Evolutionary conservation across 2,113 vertebrate genomes (phyloP).

Genomic region (Paradisaea rubra): DNA sequence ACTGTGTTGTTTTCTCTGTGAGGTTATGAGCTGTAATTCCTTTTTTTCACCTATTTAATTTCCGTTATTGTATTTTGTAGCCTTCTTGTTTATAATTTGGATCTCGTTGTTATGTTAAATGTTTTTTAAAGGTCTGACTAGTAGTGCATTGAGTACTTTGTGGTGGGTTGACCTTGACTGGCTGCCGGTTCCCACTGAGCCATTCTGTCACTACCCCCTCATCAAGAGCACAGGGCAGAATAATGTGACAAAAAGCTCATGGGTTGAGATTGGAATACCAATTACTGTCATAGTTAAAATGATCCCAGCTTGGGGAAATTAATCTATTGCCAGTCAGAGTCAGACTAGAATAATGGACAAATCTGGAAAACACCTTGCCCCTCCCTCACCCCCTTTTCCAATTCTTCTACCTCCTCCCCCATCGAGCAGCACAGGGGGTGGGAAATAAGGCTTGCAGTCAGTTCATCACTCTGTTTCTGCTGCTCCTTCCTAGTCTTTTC

Average conservation of each 20-base stretch:
- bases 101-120: background rate
- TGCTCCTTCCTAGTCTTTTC: background rate
- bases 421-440: rapidly evolving
- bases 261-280: rapidly evolving
- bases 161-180: background rate
- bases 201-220: background rate
- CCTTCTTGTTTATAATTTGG: background rate
- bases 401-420: background rate
- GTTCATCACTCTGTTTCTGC: background rate
- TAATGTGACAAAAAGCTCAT: background rate
- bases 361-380: background rate
- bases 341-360: background rate
- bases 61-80: background rate
- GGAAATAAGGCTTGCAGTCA: background rate
- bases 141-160: background rate
- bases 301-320: background rate
- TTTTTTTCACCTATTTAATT: background rate
- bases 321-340: background rate
- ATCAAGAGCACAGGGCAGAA: background rate
- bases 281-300: background rate
- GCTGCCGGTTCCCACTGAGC: background rate
- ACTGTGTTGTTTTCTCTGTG: background rate
- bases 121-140: background rate
- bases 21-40: background rate
- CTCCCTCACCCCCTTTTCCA: background rate